A percentile compares a stretch with the other conserved stretches of the same genome.
phyloP scores from a whole-genome alignment of 2,888 invertebrate species.

The Nineta flava region DNA sequence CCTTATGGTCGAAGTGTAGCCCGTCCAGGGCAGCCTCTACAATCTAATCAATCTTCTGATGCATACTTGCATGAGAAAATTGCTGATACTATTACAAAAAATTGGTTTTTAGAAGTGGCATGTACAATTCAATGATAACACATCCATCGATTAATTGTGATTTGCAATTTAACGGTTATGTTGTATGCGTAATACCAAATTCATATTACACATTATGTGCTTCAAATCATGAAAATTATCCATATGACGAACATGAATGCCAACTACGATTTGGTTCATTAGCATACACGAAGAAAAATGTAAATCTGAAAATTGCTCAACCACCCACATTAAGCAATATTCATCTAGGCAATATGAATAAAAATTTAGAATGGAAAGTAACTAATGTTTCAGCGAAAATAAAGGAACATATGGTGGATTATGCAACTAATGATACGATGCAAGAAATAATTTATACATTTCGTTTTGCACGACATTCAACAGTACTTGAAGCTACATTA shows the following conservation, averaged over 20 bases:
- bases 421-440: no score
- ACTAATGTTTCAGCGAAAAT: no score
- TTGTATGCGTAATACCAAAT: not conserved
- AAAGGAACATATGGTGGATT: no score
- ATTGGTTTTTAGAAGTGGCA: not conserved
- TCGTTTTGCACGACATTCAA: not conserved
- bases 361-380: no score
- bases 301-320: not conserved
- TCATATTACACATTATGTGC: not conserved
- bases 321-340: no score
- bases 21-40: no score
- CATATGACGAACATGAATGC: not conserved
- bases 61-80: no score
- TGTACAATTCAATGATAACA: not conserved
- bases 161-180: not conserved
- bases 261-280: not conserved
- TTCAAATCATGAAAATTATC: not conserved
- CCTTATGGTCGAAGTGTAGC: no score
- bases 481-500: not conserved
- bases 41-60: no score
- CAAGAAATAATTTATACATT: no score
- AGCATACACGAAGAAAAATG: not conserved
- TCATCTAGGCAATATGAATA: no score
- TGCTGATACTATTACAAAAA: no score
- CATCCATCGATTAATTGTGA: not conserved